A percentile compares a stretch with the other conserved stretches of the same genome.
These are phyloP conservation scores for Paradoxurus hermaphroditus DNA, from an alignment of 2,113 vertebrate genomes.

Conservation along the genomic window DNA sequence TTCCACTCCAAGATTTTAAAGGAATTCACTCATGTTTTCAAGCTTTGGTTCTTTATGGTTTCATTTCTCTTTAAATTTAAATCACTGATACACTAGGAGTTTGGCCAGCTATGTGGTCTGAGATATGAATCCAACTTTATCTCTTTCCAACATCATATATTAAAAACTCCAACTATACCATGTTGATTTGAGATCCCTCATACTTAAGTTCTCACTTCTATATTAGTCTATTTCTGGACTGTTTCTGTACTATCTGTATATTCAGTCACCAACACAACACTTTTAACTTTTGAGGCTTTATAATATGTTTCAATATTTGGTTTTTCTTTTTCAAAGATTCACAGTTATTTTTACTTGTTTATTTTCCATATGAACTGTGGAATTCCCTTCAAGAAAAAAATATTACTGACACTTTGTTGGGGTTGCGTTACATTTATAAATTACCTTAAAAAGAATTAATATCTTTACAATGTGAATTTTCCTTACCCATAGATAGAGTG, in stretches of 20 bases:
- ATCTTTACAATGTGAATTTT: neutral
- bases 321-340: neutral
- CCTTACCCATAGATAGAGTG: neutral
- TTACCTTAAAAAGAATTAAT: neutral
- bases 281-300: neutral
- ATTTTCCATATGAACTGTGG: constrained; percentile 1
- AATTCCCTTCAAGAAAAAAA: neutral
- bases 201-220: neutral
- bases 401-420: neutral
- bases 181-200: neutral
- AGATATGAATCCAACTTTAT: neutral
- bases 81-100: neutral
- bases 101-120: neutral
- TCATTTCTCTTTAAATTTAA: constrained; percentile 1
- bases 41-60: neutral
- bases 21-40: neutral
- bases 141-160: neutral
- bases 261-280: neutral
- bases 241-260: neutral
- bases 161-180: neutral
- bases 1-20: neutral
- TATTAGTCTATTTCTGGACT: neutral
- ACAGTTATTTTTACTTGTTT: neutral
- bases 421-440: neutral
- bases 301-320: neutral